These are phyloP conservation scores for Noctua pronuba DNA, from an alignment of 2,888 invertebrate genomes.

Conservation along the genomic window DNA sequence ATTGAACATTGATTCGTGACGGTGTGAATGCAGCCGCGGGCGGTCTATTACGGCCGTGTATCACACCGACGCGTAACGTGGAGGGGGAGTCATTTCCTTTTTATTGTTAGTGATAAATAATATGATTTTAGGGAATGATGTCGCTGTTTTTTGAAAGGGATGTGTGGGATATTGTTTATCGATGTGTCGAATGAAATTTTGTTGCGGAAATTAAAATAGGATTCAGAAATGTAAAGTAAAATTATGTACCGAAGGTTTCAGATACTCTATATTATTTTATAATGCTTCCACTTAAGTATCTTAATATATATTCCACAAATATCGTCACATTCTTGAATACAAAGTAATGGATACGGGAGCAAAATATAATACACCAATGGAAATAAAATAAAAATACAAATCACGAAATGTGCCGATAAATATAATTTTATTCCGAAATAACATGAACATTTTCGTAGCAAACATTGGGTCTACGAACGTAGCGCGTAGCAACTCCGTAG, in stretches of 20 bases:
- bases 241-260: background rate
- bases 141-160: constrained; percentile 34
- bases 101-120: constrained; percentile 63
- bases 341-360: constrained; percentile 2
- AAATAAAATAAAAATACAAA: constrained; percentile 37
- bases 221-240: background rate
- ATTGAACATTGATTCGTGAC: constrained; percentile 67
- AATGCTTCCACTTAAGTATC: background rate
- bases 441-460: constrained; percentile 44
- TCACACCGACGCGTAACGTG: constrained; percentile 51
- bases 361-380: constrained; percentile 26
- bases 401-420: constrained; percentile 28
- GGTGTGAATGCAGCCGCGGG: constrained; percentile 60
- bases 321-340: background rate
- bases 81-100: constrained; percentile 53
- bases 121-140: constrained; percentile 48
- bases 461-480: constrained; percentile 57
- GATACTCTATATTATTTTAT: background rate
- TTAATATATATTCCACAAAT: background rate
- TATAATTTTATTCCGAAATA: constrained; percentile 49
- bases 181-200: background rate
- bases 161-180: constrained; percentile 31
- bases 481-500: constrained; percentile 57
- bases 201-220: background rate
- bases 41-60: constrained; percentile 61